Base-by-base conservation (phyloP, 2,888 invertebrate genomes). In the Lamellibrachia columna region DNA sequence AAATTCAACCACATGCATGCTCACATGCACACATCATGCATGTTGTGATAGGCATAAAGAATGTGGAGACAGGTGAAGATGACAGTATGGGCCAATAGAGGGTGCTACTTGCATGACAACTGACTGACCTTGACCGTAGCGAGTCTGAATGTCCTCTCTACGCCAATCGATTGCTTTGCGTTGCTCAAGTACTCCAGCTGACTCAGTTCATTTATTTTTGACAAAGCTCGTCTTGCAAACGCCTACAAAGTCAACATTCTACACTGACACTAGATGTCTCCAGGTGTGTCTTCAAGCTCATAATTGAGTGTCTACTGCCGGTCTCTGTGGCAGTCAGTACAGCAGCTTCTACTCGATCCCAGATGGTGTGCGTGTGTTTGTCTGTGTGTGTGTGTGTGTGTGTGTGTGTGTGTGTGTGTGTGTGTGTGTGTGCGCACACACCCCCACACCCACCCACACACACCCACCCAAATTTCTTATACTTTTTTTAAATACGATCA, bases 171-270 rank as follows among this genome's bases (percentile, higher is more conserved):
- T 92, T 95, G 95, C 15, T 93, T 92, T 15, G 95, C 93, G 94
- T 93, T 95, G 93, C 96, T 96, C 94, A 96, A 94, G 15, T 94
- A 94, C 93, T 96, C 96, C 55, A 96, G 94, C 93, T 96, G 95
- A 95, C 96, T 96, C 90, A 96, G 93, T 93, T 96, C 96, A 94
- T 95, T 96, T 15, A 96, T 95, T 93, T 96, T 96, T 53, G 95
- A 93, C 92, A 96, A 93, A 52, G 96, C 96, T 92, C 96, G 94
- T 52, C 96, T 94, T 0, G 96, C 96, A 95, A 96, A 96, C 55
- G 95, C 95, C 96, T 96, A 93, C 52, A 94, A 40, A 90, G 90
- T 92, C 9, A 53, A 91, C 40, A 53, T 22, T 75, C 15, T 22
- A n/a, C 75, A 22, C 3, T 15, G 22, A 22, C 22, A 75, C 75